These are phyloP conservation scores for Eulemur mongoz DNA, from an alignment of 2,797 vertebrate genomes.

Conservation along the genomic window DNA sequence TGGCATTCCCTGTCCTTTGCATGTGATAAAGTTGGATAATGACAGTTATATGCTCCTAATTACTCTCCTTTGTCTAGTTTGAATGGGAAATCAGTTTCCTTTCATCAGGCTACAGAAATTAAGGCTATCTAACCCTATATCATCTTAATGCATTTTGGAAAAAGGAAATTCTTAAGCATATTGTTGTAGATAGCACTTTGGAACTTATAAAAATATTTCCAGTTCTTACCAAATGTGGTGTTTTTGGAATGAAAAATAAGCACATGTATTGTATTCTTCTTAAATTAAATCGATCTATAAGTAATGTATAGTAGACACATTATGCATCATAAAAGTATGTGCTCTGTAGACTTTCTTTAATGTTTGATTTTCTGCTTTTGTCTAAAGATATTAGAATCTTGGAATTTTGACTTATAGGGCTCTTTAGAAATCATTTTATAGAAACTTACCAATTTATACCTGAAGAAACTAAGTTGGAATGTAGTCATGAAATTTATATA, in stretches of 20 bases:
- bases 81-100: not conserved
- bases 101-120: not conserved
- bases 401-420: not conserved
- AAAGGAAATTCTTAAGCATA: not conserved
- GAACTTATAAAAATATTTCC: not conserved
- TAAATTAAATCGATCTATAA: not conserved
- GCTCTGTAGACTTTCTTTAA: not conserved
- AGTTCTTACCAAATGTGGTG: not conserved
- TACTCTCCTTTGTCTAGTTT: not conserved
- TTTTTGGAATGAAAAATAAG: conserved; percentile 12
- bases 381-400: not conserved
- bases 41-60: not conserved
- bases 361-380: not conserved
- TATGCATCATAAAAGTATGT: not conserved
- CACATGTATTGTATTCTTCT: not conserved
- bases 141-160: not conserved
- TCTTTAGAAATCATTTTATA: not conserved
- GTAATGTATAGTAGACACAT: not conserved
- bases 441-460: not conserved
- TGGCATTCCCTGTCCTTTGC: not conserved
- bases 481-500: not conserved
- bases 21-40: not conserved
- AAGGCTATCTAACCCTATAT: not conserved
- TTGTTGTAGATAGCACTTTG: not conserved
- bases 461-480: not conserved